phyloP scores from a whole-genome alignment of 1,140 invertebrate genomes.

The Anastatus disparis region DNA sequence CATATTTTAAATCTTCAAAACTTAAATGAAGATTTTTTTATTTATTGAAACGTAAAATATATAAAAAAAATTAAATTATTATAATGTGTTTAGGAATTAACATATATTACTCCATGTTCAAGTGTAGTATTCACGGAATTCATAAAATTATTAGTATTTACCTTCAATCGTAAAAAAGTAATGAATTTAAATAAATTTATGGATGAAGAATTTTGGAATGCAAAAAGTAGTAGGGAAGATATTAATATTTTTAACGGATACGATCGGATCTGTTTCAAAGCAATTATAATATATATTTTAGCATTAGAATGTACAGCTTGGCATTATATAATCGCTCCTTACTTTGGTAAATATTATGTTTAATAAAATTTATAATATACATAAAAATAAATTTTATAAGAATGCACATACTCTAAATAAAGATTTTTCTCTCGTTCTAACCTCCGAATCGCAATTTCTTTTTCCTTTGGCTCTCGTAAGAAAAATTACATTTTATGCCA shows the following conservation, averaged over 20 bases:
- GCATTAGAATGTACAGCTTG: constrained; percentile 32
- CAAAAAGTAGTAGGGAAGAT: constrained; percentile 36
- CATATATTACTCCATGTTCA: constrained; percentile 32
- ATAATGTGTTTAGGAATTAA: too few species aligned
- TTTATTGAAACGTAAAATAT: too few species aligned
- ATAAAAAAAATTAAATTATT: too few species aligned
- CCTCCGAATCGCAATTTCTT: too few species aligned
- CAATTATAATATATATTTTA: constrained; percentile 14
- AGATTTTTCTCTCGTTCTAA: too few species aligned
- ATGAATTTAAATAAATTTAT: constrained; percentile 46
- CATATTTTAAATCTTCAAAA: too few species aligned
- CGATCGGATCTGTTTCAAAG: constrained; percentile 38
- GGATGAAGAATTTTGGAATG: constrained; percentile 45
- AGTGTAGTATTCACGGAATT: constrained; percentile 40
- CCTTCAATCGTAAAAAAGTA: constrained; percentile 41
- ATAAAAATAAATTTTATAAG: too few species aligned
- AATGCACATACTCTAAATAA: too few species aligned
- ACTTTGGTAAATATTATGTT: constrained; percentile 43
- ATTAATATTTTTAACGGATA: constrained; percentile 43
- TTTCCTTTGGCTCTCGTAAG: too few species aligned
- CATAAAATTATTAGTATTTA: constrained; percentile 39
- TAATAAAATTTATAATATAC: constrained; percentile 14
- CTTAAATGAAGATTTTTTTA: too few species aligned
- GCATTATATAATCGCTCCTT: constrained; percentile 45
- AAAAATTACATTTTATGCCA: too few species aligned